phyloP scores from a whole-genome alignment of 2,113 vertebrate genomes.

The Microcebus jonahi region DNA sequence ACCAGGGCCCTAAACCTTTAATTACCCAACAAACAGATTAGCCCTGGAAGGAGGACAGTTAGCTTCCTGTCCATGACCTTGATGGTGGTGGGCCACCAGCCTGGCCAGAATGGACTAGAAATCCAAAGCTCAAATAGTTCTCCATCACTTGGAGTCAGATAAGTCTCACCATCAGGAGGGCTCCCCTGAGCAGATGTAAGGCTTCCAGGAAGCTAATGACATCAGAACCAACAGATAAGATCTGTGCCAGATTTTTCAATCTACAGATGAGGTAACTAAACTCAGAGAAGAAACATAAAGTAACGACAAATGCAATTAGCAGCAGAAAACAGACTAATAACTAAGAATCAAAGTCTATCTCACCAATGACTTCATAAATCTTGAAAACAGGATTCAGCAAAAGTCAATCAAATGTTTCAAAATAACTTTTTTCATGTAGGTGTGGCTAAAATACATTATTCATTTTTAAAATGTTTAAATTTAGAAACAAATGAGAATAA shows the following conservation, averaged over 20 bases:
- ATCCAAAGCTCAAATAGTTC: background rate
- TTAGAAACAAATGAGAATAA: slow-evolving; percentile 16
- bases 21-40: background rate
- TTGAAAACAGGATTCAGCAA: slow-evolving; percentile 29
- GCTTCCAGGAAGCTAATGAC: background rate
- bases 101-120: background rate
- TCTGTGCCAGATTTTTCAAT: background rate
- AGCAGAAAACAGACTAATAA: slow-evolving; percentile 29
- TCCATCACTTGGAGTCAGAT: background rate
- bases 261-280: background rate
- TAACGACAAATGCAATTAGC: background rate
- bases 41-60: background rate
- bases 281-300: background rate
- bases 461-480: slow-evolving; percentile 4
- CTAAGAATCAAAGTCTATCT: slow-evolving; percentile 23
- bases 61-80: background rate
- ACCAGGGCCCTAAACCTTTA: background rate
- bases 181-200: background rate
- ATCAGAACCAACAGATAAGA: slow-evolving; percentile 7
- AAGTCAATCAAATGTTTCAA: slow-evolving; percentile 39
- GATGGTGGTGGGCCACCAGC: background rate
- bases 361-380: background rate
- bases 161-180: background rate
- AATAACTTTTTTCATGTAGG: background rate
- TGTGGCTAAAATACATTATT: background rate